These are phyloP conservation scores for Mesitornis unicolor DNA, from an alignment of 2,113 vertebrate species.

Conservation along the genomic window DNA sequence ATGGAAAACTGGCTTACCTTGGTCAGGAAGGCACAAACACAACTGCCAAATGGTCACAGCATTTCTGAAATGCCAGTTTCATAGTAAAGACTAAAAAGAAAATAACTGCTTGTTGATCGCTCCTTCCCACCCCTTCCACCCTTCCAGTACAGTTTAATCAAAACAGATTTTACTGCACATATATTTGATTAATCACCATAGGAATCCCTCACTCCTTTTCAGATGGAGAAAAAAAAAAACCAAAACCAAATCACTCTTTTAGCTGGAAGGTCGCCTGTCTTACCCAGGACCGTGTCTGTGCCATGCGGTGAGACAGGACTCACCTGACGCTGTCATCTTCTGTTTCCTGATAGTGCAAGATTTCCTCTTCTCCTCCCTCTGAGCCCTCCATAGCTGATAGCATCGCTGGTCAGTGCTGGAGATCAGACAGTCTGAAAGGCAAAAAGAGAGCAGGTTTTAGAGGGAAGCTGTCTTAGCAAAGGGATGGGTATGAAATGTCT, in stretches of 20 bases:
- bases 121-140: background rate
- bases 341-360: background rate
- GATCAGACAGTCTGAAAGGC: background rate
- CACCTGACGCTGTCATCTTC: slow-evolving; percentile 57
- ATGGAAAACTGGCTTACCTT: background rate
- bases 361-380: slow-evolving; percentile 34
- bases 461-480: background rate
- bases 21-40: background rate
- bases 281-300: background rate
- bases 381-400: slow-evolving; percentile 55
- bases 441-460: background rate
- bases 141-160: background rate
- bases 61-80: background rate
- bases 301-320: background rate
- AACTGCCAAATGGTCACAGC: background rate
- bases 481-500: background rate
- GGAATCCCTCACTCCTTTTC: background rate
- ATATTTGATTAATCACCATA: background rate
- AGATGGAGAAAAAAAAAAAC: background rate
- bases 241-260: background rate
- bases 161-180: background rate
- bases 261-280: background rate
- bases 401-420: background rate
- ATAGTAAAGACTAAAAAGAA: background rate
- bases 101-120: background rate